Conservation (phyloP, 2,797 vertebrate genomes). For the Anas bernieri region DNA sequence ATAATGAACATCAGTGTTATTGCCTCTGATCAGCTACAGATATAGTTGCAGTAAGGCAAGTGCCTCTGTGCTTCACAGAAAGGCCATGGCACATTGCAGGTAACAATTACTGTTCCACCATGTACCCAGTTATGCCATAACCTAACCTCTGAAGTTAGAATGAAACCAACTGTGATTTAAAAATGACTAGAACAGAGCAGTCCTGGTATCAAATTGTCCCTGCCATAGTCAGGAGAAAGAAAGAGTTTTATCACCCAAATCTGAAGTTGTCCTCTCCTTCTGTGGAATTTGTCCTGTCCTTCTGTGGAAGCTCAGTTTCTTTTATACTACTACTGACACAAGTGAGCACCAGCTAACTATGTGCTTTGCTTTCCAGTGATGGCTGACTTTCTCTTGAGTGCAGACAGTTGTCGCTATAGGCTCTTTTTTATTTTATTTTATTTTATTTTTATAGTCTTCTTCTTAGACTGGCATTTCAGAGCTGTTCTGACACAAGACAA, state of each 20-base stretch:
- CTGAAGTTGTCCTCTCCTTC: not conserved
- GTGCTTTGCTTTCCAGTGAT: not conserved
- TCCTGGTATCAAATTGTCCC: not conserved
- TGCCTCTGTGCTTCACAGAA: fast-evolving
- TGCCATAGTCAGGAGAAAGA: not conserved
- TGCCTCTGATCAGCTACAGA: not conserved
- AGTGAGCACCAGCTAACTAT: not conserved
- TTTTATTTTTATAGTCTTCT: fast-evolving
- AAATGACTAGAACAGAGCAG: not conserved
- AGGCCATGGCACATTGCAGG: not conserved
- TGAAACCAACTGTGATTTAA: fast-evolving
- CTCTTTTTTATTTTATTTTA: not conserved
- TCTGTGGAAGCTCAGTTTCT: not conserved
- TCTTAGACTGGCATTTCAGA: not conserved
- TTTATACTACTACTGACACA: not conserved
- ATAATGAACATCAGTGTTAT: fast-evolving
- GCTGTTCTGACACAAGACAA: not conserved
- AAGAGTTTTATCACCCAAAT: not conserved
- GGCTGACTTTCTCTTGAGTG: not conserved
- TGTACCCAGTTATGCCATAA: fast-evolving
- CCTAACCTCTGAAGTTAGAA: not conserved
- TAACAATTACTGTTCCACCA: not conserved
- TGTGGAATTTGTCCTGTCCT: not conserved
- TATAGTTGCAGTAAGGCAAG: not conserved
- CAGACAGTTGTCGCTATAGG: not conserved